Percentiles rank a stretch among this genome's conserved stretches.
These are phyloP conservation scores for Corythornis vintsioides DNA, from an alignment of 2,113 vertebrate species.

Conservation along the genomic window DNA sequence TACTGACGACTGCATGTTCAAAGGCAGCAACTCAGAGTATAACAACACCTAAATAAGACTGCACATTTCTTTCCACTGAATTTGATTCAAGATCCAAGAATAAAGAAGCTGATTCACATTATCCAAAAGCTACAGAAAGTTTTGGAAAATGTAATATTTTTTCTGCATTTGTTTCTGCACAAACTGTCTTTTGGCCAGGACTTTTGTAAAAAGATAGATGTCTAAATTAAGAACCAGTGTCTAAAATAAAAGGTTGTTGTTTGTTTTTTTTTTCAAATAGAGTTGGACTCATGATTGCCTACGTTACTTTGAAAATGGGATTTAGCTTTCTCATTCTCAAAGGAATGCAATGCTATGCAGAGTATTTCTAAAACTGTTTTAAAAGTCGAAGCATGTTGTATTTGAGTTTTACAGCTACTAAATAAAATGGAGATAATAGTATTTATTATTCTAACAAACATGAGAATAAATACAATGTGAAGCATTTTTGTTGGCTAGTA, in stretches of 20 bases:
- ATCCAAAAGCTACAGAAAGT: constrained; percentile 46
- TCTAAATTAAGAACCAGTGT: constrained; percentile 35
- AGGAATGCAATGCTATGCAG: background rate
- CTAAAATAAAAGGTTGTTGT: background rate
- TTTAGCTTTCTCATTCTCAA: background rate
- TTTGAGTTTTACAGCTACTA: background rate
- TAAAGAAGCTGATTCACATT: constrained; percentile 46
- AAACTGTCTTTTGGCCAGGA: background rate
- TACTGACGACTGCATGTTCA: constrained; percentile 43
- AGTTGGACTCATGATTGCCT: background rate
- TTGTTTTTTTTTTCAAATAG: background rate
- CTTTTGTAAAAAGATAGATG: constrained; percentile 16
- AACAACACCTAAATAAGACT: constrained; percentile 32
- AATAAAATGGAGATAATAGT: background rate
- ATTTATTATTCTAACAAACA: background rate
- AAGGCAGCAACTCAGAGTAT: background rate
- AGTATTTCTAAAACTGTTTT: background rate
- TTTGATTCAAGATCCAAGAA: constrained; percentile 39
- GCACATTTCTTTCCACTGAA: constrained; percentile 60
- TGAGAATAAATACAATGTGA: background rate
- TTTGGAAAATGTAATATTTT: constrained; percentile 44
- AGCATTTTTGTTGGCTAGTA: background rate
- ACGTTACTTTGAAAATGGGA: background rate
- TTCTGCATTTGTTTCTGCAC: constrained; percentile 26
- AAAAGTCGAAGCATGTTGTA: background rate